Base-by-base conservation (phyloP, 53 echinoderm and acorn worm species). In the Astropecten irregularis region DNA sequence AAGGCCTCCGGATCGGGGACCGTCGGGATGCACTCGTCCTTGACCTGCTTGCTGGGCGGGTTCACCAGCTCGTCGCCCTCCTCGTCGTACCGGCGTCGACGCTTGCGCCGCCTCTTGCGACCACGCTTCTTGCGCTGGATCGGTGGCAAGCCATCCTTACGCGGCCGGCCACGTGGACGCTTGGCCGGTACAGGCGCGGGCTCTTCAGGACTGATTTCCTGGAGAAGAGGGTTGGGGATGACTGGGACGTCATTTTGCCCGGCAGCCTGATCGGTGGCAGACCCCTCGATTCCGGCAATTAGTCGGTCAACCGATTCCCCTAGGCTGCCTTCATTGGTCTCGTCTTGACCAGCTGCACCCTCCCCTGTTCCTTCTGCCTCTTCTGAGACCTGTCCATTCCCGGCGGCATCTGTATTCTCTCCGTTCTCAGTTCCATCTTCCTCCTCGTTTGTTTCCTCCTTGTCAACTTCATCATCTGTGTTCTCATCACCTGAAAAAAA, bases 61-160 rank as follows among this genome's bases (percentile, higher is more conserved):
- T 42, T 11, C 42, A 88, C 93, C 11, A 82, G 82, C 13, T 87
- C 87, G 6, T 74, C 76, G 2, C 79, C 74, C 1, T 57, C 74
- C 15, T 83, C 70, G 18, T 76, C 76, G 50, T 82, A 40, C 29
- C 86, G 82, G 22, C 60, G 68, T 0, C 65, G 61, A 34, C 70
- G 60, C 51, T 64, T 66, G 38, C 76, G 84, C 40, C 57, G 77
- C 52, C 76, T 58, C 34, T 68, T 87, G 21, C 90, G 74, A n/a
- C 89, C 63, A 4, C 90, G 89, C 35, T 85, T 87, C 81, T 87
- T 87, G n/a, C 95, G 83, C 1, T 76, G 82, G 21, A 92, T 92
- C 9, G 95, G 95, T 18, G 92, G 95, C 23, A 35, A 88, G 9
- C 95, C 95, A 9, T 95, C 95, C 67, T 95, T 95, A 23, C 95